Evolutionary conservation across 2,888 invertebrate genomes (phyloP), one percentile per base, ranked within the genome.

Genomic region (Hemistola chrysoprasaria): DNA sequence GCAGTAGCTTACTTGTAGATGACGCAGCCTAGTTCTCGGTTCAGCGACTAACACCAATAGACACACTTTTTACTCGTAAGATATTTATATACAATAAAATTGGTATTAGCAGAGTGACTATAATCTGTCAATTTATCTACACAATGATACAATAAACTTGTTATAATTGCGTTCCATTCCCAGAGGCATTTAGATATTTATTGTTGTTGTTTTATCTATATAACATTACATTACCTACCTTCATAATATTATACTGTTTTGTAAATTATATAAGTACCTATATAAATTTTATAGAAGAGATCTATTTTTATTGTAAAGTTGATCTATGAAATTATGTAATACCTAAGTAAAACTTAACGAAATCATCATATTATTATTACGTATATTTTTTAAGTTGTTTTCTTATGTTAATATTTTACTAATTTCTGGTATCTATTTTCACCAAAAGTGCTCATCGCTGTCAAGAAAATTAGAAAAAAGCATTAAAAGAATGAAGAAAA

Each of bases 391-490:
- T 16, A 16, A 16, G 16, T 16, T 16, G 3, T 80, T 78, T 71
- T 76, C 74, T 72, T 78, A 72, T 83, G 83, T 16, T 16, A 63
- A 73, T 74, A 75, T 77, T 81, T 76, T 76, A 81, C 74, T 85
- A 69, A 82, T 83, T 85, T 85, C 84, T 85, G 81, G 81, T 85
- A 85, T 79, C 87, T 88, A 84, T 85, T 91, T 91, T 91, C 91
- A 92, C 92, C 92, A 91, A 91, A 92, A 92, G 92, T 92, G 92
- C 92, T 92, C 92, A 92, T 91, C 90, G 91, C 91, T 92, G 91
- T 91, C 91, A 86, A 88, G 83, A 88, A 87, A 86, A 84, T 88
- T 89, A 89, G 88, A 80, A 75, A 88, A 89, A 88, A 85, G 89
- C 90, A 90, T 89, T 90, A 90, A 90, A 59, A 89, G 83, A 85